Base-by-base conservation (phyloP, 2,797 vertebrate genomes). In the Cetoscarus ocellatus region DNA sequence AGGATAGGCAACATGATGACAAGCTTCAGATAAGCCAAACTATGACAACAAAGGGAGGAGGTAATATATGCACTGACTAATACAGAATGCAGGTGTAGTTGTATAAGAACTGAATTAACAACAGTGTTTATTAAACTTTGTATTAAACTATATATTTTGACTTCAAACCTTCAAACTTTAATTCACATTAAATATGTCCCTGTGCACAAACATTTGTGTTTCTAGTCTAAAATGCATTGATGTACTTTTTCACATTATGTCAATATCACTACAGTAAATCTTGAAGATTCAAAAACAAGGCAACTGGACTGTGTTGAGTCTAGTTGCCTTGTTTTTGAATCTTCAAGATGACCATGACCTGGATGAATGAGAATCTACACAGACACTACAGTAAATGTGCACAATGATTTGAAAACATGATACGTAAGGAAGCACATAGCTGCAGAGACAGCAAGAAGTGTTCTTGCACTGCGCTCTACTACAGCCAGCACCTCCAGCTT, bases 361-460 rank as follows among this genome's bases (percentile, higher is more conserved):
- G n/a, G n/a, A n/a, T n/a, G n/a, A n/a, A n/a, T n/a, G n/a, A n/a
- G n/a, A n/a, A n/a, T n/a, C n/a, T n/a, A n/a, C n/a, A n/a, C n/a
- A n/a, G n/a, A n/a, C 57, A 59, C 53, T 56, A 50, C 63, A n/a
- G 19, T 7, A 2, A 58, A 62, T 36, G 18, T 1, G 57, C 36
- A 51, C 40, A 68, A 39, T 56, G 49, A 71, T 55, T 58, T n/a
- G 44, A 35, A 35, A 34, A 17, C 3, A 0, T 18, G 8, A 40
- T 36, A 61, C 10, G 39, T 36, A 19, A 60, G 2, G 10, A 53
- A 55, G 13, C 67, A 62, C 51, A 55, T 64, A 62, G 53, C 62
- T 9, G 3, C 35, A 14, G 4, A 55, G 48, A 66, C 34, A n/a
- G 44, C 51, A 14, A 14, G 27, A 18, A 4, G 34, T 14, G 27